phyloP scores from a whole-genome alignment of 2,797 vertebrate genomes.

The Hyperoplus immaculatus region DNA sequence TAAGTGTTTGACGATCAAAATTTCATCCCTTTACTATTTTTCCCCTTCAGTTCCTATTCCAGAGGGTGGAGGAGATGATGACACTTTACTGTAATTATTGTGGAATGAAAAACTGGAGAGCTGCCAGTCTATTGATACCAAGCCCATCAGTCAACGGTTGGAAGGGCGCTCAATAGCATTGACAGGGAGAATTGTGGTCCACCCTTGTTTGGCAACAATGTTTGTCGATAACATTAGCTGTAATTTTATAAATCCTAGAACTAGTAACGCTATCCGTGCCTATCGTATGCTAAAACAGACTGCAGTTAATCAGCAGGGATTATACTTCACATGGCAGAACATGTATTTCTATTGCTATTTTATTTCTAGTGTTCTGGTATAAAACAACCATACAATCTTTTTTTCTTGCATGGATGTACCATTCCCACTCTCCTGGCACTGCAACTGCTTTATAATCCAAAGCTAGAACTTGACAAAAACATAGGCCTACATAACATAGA shows the following conservation, averaged over 20 bases:
- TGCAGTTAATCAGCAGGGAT: not conserved
- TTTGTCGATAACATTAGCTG: slow-evolving; percentile 26
- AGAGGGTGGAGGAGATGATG: slow-evolving; percentile 51
- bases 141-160: slow-evolving; percentile 59
- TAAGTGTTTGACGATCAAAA: not conserved
- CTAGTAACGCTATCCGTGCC: not conserved
- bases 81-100: slow-evolving; percentile 64
- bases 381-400: not conserved
- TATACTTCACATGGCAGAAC: not conserved
- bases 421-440: slow-evolving; percentile 4
- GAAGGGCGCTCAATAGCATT: slow-evolving; percentile 56
- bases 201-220: slow-evolving; percentile 39
- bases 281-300: not conserved
- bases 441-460: slow-evolving; percentile 25
- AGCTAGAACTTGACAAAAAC: slow-evolving; percentile 2
- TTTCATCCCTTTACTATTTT: slow-evolving; percentile 30
- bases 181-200: slow-evolving; percentile 24
- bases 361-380: not conserved
- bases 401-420: not conserved
- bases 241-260: slow-evolving; percentile 24
- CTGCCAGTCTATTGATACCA: slow-evolving; percentile 65
- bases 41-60: slow-evolving; percentile 49
- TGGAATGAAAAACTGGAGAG: slow-evolving; percentile 55
- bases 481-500: slow-evolving; percentile 2
- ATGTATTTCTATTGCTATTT: slow-evolving; percentile 4